Evolutionary conservation across 2,888 invertebrate species (phyloP), one percentile per base, ranked within the genome.

Genomic region (Pyrrhosoma nymphula): DNA sequence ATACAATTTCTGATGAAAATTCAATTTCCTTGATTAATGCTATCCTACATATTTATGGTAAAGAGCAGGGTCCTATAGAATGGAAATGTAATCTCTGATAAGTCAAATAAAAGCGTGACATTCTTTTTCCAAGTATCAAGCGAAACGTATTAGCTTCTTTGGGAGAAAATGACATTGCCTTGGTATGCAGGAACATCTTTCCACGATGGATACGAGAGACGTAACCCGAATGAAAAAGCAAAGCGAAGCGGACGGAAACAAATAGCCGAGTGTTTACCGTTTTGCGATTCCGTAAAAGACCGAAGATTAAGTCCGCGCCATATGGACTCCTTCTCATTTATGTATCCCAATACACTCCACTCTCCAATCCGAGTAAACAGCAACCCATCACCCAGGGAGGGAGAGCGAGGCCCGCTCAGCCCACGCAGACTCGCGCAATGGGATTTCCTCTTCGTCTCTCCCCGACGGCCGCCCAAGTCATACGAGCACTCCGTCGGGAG

Each of bases 271-370:
- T 35, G 82, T 82, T 82, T 82, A 35, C 82, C 82, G 82, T 8
- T 47, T 82, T 18, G 35, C 30, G 10, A 35, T 82, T 82, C 82
- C 16, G 30, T 82, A 82, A 82, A 16, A 82, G 82, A 82, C 35
- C 63, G 69, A 69, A 93, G 93, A 93, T 69, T 93, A 93, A 93
- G 93, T 63, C 69, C 69, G 69, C 69, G 63, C 47, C 75, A 47
- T 47, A 69, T 69, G 93, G 69, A 75, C 93, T 39, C 75, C 93
- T 93, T 63, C 39, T 69, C 69, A 69, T 30, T n/a, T 69, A 75
- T 93, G 93, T 69, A 69, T 47, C 93, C 69, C 93, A 69, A 93
- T 63, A 63, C 91, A 35, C 91, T 91, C 91, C 30, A 35, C 63
- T 91, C 91, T 63, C 26, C 91, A 12, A 26, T 35, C 35, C 60